A percentile compares a stretch with the other conserved stretches of the same genome.
These are phyloP conservation scores for Beroe forskalii DNA, from an alignment of 37 sponge, comb jelly and placozoan species.

Conservation along the genomic window DNA sequence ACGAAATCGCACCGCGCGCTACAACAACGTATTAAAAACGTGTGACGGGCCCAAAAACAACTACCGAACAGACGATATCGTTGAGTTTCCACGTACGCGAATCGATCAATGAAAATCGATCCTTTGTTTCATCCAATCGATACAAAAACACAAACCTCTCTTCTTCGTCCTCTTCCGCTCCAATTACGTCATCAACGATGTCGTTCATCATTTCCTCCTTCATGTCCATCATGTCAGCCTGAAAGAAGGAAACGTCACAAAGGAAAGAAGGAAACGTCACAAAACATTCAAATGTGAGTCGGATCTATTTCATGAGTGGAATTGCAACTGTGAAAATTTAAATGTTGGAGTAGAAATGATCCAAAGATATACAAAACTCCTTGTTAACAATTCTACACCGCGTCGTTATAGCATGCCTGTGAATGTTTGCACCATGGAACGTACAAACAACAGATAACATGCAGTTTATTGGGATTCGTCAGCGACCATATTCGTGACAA, in stretches of 20 bases:
- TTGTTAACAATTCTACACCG: not conserved
- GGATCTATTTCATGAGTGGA: too few relatives aligned
- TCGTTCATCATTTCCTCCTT: constrained; percentile 97
- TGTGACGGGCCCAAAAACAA: constrained; percentile 18
- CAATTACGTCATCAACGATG: constrained; percentile 95
- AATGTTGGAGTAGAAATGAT: too few relatives aligned
- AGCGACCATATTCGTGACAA: too few relatives aligned
- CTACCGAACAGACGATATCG: too few relatives aligned
- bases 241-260: too few relatives aligned
- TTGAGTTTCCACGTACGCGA: too few relatives aligned
- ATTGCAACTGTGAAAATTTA: too few relatives aligned
- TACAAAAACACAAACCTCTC: constrained; percentile 69
- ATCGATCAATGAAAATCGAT: too few relatives aligned
- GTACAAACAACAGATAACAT: constrained; percentile 54
- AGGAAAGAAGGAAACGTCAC: too few relatives aligned
- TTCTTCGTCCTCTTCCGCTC: constrained; percentile 93
- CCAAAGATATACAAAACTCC: not conserved
- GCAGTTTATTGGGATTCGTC: too few relatives aligned
- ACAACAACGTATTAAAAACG: not conserved
- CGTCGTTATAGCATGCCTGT: constrained; percentile 46
- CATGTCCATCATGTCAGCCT: constrained; percentile 97
- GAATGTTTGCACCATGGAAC: not conserved
- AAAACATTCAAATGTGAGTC: too few relatives aligned
- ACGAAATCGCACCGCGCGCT: not conserved
- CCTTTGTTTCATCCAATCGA: too few relatives aligned